Base-by-base conservation (phyloP, 2,888 invertebrate genomes). In the Proisotoma minuta region DNA sequence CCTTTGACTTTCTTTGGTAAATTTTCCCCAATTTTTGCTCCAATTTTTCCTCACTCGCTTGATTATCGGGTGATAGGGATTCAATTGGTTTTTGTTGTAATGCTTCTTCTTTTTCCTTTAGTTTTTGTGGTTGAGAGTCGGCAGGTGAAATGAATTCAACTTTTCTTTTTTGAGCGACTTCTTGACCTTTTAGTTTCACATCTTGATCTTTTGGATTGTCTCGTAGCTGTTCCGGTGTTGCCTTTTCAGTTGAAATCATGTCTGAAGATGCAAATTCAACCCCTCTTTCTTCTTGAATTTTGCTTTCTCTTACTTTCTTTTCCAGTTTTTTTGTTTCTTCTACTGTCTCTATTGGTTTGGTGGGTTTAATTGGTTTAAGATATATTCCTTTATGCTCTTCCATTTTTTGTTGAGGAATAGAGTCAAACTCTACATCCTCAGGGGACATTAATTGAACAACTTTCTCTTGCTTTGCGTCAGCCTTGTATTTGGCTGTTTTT, bases 371-470 rank as follows among this genome's bases (percentile, higher is more conserved):
- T n/a, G n/a, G n/a, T n/a, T n/a, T n/a, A n/a, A n/a, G n/a, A n/a
- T n/a, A n/a, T n/a, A n/a, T n/a, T n/a, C n/a, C n/a, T n/a, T n/a
- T n/a, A n/a, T n/a, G n/a, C n/a, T n/a, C n/a, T n/a, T n/a, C n/a
- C n/a, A n/a, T n/a, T n/a, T n/a, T n/a, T n/a, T n/a, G n/a, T n/a
- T n/a, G n/a, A n/a, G n/a, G n/a, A n/a, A n/a, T n/a, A n/a, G n/a
- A n/a, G n/a, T n/a, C n/a, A n/a, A n/a, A n/a, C n/a, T 26, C 78
- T 76, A 73, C 49, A 43, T 77, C 76, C 62, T 76, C 76, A 68
- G 69, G 67, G 50, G 65, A 63, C 22, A 61, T 77, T 26, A 62
- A 48, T 40, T 65, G 60, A 60, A 18, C 18, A 18, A 18, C 18
- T 43, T 5, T n/a, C 20, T 43, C 43, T 20, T 43, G 34, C 47